Evolutionary conservation across 2,888 invertebrate species (phyloP), one percentile per base, ranked within the genome.

Genomic region (Lycocerus yunnanus): DNA sequence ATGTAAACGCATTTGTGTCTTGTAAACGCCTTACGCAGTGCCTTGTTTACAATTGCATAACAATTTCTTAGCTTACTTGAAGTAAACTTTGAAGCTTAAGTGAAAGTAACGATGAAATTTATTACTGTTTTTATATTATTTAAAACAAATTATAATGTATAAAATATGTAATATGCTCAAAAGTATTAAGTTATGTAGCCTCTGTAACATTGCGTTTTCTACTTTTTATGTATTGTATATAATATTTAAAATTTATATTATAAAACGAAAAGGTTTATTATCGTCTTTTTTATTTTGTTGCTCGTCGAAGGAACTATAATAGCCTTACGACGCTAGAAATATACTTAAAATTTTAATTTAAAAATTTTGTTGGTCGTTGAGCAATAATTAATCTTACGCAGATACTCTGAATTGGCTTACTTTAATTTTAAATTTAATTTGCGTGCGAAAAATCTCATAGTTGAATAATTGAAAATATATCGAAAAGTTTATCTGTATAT

Each of bases 11-110:
- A 63, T 63, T 63, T 63, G 61, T 63, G 61, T 63, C 61, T 63
- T 63, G 61, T 63, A 63, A 63, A 63, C 61, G 61, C 68, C 68
- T 68, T 68, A 68, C 13, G 68, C 68, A 68, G 68, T 68, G 68
- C 68, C 68, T 68, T 68, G 68, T 58, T 43, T 68, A 68, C 68
- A 68, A 63, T 63, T 63, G 61, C 61, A 63, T 63, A 63, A 63
- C 61, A 63, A 63, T 63, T 63, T 63, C 61, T 18, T 6, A n/a
- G 43, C n/a, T 43, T 43, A 43, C 43, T n/a, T n/a, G n/a, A 61
- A 61, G 61, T 18, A 13, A 63, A 63, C 61, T 63, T 63, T 18
- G 61, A 63, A 63, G 20, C 20, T 63, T 63, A 63, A 18, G 61
- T 63, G 16, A 43, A 43, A 43, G 43, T 43, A 43, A 43, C n/a